Conservation (phyloP, 2,888 invertebrate genomes). For the Nymphalis c-album region DNA sequence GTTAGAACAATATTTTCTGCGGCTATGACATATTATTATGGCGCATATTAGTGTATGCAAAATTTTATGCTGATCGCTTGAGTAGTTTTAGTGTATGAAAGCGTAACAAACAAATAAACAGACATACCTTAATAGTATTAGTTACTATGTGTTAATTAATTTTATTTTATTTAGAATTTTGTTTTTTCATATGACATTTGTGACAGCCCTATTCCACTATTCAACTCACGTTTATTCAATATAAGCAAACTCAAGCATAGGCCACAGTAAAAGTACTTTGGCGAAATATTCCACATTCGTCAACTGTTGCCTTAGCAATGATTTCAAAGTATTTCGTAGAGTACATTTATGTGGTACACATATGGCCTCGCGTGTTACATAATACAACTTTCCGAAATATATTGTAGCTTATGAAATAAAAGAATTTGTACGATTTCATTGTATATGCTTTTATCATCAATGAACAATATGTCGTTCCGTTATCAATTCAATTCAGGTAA, state of each 20-base stretch:
- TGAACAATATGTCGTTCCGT: neutral
- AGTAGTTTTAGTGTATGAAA: too few species aligned
- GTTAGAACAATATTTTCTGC: too few species aligned
- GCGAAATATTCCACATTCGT: slow-evolving; percentile 77
- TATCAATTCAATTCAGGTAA: neutral
- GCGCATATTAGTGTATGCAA: too few species aligned
- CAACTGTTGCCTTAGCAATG: slow-evolving; percentile 55
- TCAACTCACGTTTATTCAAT: slow-evolving; percentile 82
- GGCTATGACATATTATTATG: too few species aligned
- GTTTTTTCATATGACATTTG: slow-evolving; percentile 11
- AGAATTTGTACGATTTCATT: neutral
- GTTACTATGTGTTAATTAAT: neutral
- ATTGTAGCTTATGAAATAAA: slow-evolving; percentile 8
- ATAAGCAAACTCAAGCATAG: slow-evolving; percentile 79
- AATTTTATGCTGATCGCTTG: too few species aligned
- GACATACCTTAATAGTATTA: neutral
- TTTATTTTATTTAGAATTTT: neutral
- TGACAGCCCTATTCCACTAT: slow-evolving; percentile 72
- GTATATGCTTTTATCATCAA: neutral
- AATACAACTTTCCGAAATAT: slow-evolving; percentile 14
- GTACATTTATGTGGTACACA: slow-evolving; percentile 32
- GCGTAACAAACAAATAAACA: neutral
- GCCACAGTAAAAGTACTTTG: slow-evolving; percentile 74
- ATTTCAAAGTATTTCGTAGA: slow-evolving; percentile 51
- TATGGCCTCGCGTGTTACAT: slow-evolving; percentile 6